Conservation (phyloP, 92 coral and sea anemone species). For the Zoanthus sansibaricus region DNA sequence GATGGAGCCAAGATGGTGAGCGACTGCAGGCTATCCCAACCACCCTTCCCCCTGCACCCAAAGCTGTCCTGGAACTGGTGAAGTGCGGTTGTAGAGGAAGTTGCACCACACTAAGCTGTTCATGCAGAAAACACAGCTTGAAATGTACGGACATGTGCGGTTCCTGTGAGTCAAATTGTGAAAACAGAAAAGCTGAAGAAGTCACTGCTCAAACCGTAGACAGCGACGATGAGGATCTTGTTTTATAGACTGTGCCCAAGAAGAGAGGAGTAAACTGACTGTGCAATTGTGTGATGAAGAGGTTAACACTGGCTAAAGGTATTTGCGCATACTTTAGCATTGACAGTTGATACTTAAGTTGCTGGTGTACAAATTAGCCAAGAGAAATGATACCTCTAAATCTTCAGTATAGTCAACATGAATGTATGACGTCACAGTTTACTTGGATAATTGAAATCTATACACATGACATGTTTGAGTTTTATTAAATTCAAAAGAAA, state of each 20-base stretch:
- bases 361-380: too few species aligned
- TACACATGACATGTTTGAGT: too few species aligned
- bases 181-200: neutral
- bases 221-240: neutral
- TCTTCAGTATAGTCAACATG: too few species aligned
- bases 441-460: too few species aligned
- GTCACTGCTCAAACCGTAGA: neutral
- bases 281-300: too few species aligned
- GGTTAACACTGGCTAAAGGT: too few species aligned
- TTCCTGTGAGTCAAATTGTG: neutral
- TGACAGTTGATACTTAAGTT: too few species aligned
- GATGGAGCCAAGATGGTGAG: constrained; percentile 55
- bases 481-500: too few species aligned
- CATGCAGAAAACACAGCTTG: constrained; percentile 64
- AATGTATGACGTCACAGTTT: too few species aligned
- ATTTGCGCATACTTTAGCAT: too few species aligned
- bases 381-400: too few species aligned
- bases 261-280: too few species aligned
- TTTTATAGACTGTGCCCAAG: neutral
- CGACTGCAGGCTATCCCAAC: constrained; percentile 61
- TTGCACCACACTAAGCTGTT: constrained; percentile 66
- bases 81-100: constrained; percentile 64
- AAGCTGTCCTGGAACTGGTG: constrained; percentile 67
- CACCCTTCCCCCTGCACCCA: constrained; percentile 68
- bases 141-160: constrained; percentile 30